Evolutionary conservation across 2,797 vertebrate genomes (phyloP).

Genomic region (Leptodactylus fallax): DNA sequence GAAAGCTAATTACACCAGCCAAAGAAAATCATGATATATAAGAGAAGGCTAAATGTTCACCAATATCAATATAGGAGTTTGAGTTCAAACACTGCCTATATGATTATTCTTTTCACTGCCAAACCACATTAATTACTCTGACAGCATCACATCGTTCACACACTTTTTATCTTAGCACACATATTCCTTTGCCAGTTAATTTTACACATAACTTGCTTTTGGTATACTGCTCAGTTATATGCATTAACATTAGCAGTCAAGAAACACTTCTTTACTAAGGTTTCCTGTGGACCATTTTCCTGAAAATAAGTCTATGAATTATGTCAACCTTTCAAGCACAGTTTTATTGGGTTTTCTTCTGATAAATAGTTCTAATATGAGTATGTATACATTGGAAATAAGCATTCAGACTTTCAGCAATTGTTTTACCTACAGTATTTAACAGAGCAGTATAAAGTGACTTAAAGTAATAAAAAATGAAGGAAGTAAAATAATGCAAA

Average conservation of each 20-base stretch:
- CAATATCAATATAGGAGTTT: slow-evolving; percentile 18
- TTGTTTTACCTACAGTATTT: background rate
- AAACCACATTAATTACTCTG: slow-evolving; percentile 55
- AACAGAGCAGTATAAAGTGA: background rate
- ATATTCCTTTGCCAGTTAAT: slow-evolving; percentile 43
- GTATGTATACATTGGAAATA: slow-evolving; percentile 31
- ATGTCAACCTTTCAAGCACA: slow-evolving; percentile 25
- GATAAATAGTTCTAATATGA: slow-evolving; percentile 19
- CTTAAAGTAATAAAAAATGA: slow-evolving; percentile 1
- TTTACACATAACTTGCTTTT: slow-evolving; percentile 34
- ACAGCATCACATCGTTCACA: slow-evolving; percentile 36
- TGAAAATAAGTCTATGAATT: slow-evolving; percentile 24
- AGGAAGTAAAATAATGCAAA: background rate
- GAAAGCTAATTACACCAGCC: background rate
- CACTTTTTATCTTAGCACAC: slow-evolving; percentile 52
- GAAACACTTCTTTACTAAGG: slow-evolving; percentile 29
- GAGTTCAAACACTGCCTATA: slow-evolving; percentile 30
- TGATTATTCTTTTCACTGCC: slow-evolving; percentile 33
- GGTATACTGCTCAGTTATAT: slow-evolving; percentile 19
- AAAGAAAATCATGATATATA: slow-evolving; percentile 5
- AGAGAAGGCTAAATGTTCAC: slow-evolving; percentile 8
- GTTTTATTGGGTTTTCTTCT: slow-evolving; percentile 32
- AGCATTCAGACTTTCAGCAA: background rate
- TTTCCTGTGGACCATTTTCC: slow-evolving; percentile 36
- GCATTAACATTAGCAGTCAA: slow-evolving; percentile 35